A percentile compares a stretch with the other conserved stretches of the same genome.
Evolutionary conservation across 2,113 vertebrate genomes (phyloP).

Genomic region (Tragelaphus strepsiceros): DNA sequence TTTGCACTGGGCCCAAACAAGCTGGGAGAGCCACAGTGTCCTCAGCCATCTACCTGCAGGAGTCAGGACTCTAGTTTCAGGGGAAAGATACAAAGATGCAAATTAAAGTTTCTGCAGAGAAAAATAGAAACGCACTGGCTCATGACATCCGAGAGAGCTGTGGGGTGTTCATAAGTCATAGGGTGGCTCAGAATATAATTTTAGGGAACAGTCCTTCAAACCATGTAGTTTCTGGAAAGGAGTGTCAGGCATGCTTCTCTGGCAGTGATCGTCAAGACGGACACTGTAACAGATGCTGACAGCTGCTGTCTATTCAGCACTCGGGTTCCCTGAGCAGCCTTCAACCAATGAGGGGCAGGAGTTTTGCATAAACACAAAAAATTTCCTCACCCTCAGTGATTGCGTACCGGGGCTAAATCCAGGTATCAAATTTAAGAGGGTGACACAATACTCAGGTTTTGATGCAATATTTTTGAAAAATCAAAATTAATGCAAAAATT

Average conservation of each 20-base stretch:
- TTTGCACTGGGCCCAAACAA: accelerated
- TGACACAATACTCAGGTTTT: neutral
- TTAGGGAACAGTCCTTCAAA: neutral
- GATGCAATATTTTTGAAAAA: neutral
- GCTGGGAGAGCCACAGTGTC: neutral
- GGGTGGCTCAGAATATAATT: neutral
- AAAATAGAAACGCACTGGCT: neutral
- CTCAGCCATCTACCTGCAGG: neutral
- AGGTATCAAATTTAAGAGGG: neutral
- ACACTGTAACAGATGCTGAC: too few relatives aligned
- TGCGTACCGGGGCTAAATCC: neutral
- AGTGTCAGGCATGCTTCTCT: neutral
- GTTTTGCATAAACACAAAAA: neutral
- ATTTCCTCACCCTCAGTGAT: neutral
- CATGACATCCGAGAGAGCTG: neutral
- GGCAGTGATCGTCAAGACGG: neutral
- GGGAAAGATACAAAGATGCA: neutral
- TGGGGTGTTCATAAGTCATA: neutral
- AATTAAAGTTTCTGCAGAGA: neutral
- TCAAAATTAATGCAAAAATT: neutral
- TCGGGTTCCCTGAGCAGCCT: neutral
- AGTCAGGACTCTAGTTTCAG: neutral
- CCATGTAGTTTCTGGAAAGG: neutral
- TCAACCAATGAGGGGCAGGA: neutral
- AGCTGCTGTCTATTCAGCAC: neutral